A percentile compares a stretch with the other conserved stretches of the same genome.
Conservation (phyloP, 1,140 invertebrate species). For the Drosophila equinoxialis region DNA sequence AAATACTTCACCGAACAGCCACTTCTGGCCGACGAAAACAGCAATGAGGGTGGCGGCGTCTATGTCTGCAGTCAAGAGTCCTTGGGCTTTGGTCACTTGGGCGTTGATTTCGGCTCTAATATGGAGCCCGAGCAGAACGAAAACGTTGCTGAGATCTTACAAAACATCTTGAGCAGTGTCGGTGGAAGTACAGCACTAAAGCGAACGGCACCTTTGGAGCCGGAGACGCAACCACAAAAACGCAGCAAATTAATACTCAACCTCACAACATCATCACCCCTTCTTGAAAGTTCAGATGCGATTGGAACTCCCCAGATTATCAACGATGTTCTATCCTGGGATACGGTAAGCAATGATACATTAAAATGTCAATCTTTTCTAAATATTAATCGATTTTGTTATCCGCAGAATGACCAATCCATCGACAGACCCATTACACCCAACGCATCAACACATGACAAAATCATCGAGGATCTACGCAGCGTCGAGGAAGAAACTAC, state of each 20-base stretch:
- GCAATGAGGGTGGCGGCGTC: slow-evolving; percentile 23
- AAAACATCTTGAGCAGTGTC: slow-evolving; percentile 7
- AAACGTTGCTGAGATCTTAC: slow-evolving; percentile 29
- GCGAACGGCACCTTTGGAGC: slow-evolving; percentile 46
- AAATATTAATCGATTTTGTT: slow-evolving; percentile 1
- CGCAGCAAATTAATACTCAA: slow-evolving; percentile 40
- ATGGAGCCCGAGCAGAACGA: slow-evolving; percentile 16
- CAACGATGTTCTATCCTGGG: slow-evolving; percentile 39
- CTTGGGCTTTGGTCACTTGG: slow-evolving; percentile 52
- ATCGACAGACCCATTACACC: slow-evolving; percentile 2
- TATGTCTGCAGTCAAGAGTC: slow-evolving; percentile 52
- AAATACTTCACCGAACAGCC: slow-evolving; percentile 53
- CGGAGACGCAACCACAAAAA: slow-evolving; percentile 45
- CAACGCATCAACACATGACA: slow-evolving; percentile 31
- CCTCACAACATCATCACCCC: slow-evolving; percentile 30
- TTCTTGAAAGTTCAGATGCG: slow-evolving; percentile 13
- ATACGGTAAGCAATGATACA: slow-evolving; percentile 35
- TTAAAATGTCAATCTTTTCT: no score
- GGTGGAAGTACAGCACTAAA: slow-evolving; percentile 27
- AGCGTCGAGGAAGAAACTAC: slow-evolving; percentile 57
- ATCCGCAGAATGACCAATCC: slow-evolving; percentile 27
- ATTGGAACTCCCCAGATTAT: slow-evolving; percentile 58
- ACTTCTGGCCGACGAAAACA: slow-evolving; percentile 43
- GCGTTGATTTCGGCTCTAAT: slow-evolving; percentile 22
- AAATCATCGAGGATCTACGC: slow-evolving; percentile 49